Evolutionary conservation across 2,888 invertebrate genomes (phyloP).

Genomic region (Eucera pruinosa): DNA sequence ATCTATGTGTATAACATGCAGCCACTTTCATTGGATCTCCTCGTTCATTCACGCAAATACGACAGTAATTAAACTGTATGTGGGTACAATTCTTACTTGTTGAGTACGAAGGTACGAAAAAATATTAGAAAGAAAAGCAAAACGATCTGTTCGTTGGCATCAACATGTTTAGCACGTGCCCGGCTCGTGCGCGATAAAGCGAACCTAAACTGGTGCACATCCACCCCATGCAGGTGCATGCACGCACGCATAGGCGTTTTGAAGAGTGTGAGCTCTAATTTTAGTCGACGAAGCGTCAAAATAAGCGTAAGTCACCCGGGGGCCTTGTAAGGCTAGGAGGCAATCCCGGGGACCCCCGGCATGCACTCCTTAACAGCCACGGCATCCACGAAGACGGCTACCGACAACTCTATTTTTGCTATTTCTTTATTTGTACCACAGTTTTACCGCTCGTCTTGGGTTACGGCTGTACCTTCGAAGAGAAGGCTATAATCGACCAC

Average conservation of each 20-base stretch:
- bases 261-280: conserved; percentile 53
- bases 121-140: too few relatives aligned
- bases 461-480: conserved; percentile 45
- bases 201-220: conserved; percentile 34
- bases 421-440: conserved; percentile 75
- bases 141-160: neutral
- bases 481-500: conserved; percentile 22
- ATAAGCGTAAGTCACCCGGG: conserved; percentile 65
- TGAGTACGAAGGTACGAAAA: too few relatives aligned
- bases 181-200: conserved; percentile 1
- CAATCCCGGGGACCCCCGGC: conserved; percentile 64
- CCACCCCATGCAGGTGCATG: conserved; percentile 57
- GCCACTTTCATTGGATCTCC: too few relatives aligned
- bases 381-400: too few relatives aligned
- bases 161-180: conserved; percentile 7
- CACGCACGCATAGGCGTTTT: conserved; percentile 26
- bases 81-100: neutral
- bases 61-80: neutral
- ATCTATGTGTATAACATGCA: too few relatives aligned
- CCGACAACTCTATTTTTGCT: conserved; percentile 75
- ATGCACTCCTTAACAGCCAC: conserved; percentile 47
- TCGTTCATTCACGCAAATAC: too few relatives aligned
- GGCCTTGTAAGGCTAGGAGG: conserved; percentile 75
- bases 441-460: conserved; percentile 66
- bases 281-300: conserved; percentile 55